Percentiles rank a stretch among this genome's conserved stretches.
Evolutionary conservation across 2,888 invertebrate species (phyloP).

Genomic region (Lydus trimaculatus): DNA sequence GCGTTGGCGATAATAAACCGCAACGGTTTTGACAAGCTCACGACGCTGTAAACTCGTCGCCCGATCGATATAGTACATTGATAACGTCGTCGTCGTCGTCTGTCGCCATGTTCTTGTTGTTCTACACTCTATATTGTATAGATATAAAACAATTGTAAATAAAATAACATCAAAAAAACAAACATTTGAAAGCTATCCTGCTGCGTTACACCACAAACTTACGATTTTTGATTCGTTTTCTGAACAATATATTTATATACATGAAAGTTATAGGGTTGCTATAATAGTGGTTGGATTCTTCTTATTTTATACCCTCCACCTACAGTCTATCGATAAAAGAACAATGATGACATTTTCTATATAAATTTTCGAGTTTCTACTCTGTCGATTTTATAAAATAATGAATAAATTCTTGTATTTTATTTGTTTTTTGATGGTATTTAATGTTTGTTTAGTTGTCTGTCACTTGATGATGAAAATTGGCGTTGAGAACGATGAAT

Average conservation of each 20-base stretch:
- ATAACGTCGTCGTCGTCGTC: slow-evolving; percentile 12
- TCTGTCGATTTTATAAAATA: no score
- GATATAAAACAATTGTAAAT: neutral
- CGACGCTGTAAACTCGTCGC: slow-evolving; percentile 11
- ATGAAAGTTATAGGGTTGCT: neutral
- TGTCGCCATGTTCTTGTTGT: slow-evolving; percentile 4
- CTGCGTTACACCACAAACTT: neutral
- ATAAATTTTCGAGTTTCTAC: neutral
- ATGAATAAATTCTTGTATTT: neutral
- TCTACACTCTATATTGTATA: neutral
- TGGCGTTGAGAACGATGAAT: neutral
- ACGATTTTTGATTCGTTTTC: neutral
- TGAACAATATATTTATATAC: neutral
- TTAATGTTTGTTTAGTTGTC: neutral
- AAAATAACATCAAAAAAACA: neutral
- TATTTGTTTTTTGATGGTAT: neutral
- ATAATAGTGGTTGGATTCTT: neutral
- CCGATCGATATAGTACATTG: slow-evolving; percentile 1
- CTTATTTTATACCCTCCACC: neutral
- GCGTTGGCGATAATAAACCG: slow-evolving; percentile 11
- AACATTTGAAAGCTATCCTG: neutral
- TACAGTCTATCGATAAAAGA: neutral
- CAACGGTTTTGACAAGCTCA: slow-evolving; percentile 13
- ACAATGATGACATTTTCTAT: neutral
- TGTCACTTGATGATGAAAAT: slow-evolving; percentile 1